Base-by-base conservation (phyloP, 2,113 vertebrate genomes). In the Epinephelus cyanopodus region DNA sequence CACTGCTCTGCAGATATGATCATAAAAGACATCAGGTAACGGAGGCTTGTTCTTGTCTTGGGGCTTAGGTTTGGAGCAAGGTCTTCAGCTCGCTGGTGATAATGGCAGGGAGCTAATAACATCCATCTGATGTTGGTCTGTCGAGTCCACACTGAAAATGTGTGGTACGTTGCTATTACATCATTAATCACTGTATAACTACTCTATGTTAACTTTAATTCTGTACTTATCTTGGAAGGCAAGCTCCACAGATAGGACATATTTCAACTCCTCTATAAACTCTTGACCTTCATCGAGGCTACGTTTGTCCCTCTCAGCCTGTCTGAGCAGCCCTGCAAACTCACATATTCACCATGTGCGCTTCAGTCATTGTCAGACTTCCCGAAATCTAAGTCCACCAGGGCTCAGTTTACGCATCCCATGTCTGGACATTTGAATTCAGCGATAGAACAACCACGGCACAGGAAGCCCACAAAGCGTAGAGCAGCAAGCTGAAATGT, bases 1-100 rank as follows among this genome's bases (percentile, higher is more conserved):
- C 70, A 80, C 47, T 39, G 83, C 78, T 60, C 72, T 14, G 78
- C 72, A 82, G 85, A 87, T 83, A 19, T 56, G 81, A 86, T 79
- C 70, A 13, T 74, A 66, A 78, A 74, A 80, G 82, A 84, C 88
- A 65, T 66, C 67, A 84, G 80, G 73, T 89, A 76, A 73, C 74
- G 69, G 65, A 63, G 47, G 54, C 42, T 42, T 47, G 33, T 74
- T 63, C 76, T 52, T 50, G 72, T 69, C 69, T 75, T 66, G 47
- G 66, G 42, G 62, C 71, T 52, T 64, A 71, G 54, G 33, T 82
- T 53, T 70, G 21, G 47, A 79, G 75, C 19, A 57, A 48, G 69
- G 73, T 58, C 61, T 87, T 79, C 45, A 57, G 23, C 8, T 66
- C 42, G 5, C 45, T 2, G 3, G 50, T 64, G 54, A 74, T 60